Evolutionary conservation across 2,797 vertebrate genomes (phyloP).

Genomic region (Protonibea diacanthus): DNA sequence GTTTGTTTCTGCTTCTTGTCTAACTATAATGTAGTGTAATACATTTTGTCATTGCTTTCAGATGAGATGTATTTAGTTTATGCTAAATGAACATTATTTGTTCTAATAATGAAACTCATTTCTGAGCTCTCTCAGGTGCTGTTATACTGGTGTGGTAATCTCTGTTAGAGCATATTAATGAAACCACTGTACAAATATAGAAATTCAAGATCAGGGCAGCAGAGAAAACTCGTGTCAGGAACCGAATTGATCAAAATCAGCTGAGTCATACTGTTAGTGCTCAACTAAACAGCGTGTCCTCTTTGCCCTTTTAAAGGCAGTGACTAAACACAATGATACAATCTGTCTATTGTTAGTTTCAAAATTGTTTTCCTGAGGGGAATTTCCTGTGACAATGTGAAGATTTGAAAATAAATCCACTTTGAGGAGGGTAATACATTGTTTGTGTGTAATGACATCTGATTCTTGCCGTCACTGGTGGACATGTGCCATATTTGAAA

Average conservation of each 20-base stretch:
- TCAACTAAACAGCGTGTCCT: slow-evolving; percentile 41
- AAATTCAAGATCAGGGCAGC: slow-evolving; percentile 20
- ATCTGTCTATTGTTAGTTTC: slow-evolving; percentile 45
- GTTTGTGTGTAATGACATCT: background rate
- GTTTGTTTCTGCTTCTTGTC: no score
- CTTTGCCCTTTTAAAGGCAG: slow-evolving; percentile 41
- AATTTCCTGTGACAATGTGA: slow-evolving; percentile 36
- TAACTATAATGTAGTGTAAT: no score
- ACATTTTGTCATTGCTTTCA: no score
- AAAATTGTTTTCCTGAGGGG: slow-evolving; percentile 31
- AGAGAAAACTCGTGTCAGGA: slow-evolving; percentile 27
- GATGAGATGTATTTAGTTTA: no score
- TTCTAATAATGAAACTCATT: background rate
- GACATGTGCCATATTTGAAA: no score
- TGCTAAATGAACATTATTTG: background rate
- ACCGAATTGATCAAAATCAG: slow-evolving; percentile 55
- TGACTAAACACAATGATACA: slow-evolving; percentile 25
- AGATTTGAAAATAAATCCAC: slow-evolving; percentile 34
- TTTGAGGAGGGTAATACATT: background rate
- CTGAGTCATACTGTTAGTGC: slow-evolving; percentile 41
- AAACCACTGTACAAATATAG: slow-evolving; percentile 21
- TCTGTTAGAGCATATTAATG: background rate
- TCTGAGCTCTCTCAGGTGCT: slow-evolving; percentile 12
- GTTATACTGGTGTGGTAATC: background rate
- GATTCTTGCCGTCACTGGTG: background rate